These are phyloP conservation scores for Acipenser ruthenus DNA, from an alignment of 2,797 vertebrate species.

Conservation along the genomic window DNA sequence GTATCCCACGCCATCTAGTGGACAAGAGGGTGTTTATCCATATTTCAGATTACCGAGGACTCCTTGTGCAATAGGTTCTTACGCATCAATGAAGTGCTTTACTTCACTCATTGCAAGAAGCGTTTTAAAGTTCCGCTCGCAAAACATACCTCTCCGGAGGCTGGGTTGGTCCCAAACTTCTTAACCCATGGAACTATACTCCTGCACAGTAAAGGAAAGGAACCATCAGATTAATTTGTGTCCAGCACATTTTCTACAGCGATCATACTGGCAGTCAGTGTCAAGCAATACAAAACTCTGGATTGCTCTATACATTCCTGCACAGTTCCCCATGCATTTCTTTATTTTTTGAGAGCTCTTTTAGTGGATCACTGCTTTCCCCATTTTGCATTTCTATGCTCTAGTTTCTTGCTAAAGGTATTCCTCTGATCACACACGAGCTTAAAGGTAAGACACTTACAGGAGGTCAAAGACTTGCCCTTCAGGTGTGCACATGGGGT, in stretches of 20 bases:
- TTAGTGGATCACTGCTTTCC: too few relatives aligned
- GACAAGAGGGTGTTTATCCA: neutral
- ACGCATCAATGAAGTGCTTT: too few relatives aligned
- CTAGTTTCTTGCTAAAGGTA: too few relatives aligned
- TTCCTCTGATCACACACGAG: too few relatives aligned
- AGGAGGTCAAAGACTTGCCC: slow-evolving; percentile 88
- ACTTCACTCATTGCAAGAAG: too few relatives aligned
- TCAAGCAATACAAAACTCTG: too few relatives aligned
- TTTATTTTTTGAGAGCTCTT: too few relatives aligned
- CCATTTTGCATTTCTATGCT: too few relatives aligned
- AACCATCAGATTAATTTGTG: neutral
- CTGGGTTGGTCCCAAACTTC: slow-evolving; percentile 87
- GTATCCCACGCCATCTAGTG: slow-evolving; percentile 26
- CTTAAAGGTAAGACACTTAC: slow-evolving; percentile 62
- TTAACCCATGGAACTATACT: slow-evolving; percentile 97
- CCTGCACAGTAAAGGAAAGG: slow-evolving; percentile 47
- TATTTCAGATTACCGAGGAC: neutral
- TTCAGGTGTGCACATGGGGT: slow-evolving; percentile 85
- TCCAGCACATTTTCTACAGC: too few relatives aligned
- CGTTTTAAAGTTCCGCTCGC: neutral
- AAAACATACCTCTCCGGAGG: slow-evolving; percentile 75
- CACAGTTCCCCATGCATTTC: too few relatives aligned
- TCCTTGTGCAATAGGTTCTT: too few relatives aligned
- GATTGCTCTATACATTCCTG: too few relatives aligned
- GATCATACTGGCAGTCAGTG: neutral